phyloP scores from a whole-genome alignment of 2,888 invertebrate species.

The Apodemia duryi region DNA sequence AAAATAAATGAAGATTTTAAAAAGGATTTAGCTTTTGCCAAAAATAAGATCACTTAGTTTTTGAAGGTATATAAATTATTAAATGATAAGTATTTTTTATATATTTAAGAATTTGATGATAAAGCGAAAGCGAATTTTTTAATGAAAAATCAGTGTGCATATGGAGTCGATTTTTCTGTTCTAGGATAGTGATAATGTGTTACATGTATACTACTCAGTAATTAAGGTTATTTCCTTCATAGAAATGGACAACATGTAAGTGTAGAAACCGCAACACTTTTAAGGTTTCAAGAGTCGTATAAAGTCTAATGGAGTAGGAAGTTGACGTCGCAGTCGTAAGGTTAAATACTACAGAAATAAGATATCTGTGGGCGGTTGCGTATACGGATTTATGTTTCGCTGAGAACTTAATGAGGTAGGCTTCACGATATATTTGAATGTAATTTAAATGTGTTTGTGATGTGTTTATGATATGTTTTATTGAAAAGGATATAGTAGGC shows the following conservation, averaged over 20 bases:
- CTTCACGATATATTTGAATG: constrained; percentile 18
- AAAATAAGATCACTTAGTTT: too few relatives aligned
- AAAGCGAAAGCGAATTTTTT: too few relatives aligned
- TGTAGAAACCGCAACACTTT: constrained; percentile 72
- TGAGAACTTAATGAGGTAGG: constrained; percentile 29
- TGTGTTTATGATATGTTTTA: constrained; percentile 46
- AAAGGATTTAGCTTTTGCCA: too few relatives aligned
- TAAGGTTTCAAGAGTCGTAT: constrained; percentile 72
- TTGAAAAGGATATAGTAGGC: constrained; percentile 97
- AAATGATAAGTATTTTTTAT: too few relatives aligned
- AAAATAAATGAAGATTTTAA: too few relatives aligned
- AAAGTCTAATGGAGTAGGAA: constrained; percentile 69
- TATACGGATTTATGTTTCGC: constrained; percentile 30
- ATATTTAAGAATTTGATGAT: too few relatives aligned
- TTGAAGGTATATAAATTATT: too few relatives aligned
- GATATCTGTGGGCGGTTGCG: constrained; percentile 63
- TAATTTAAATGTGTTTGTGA: constrained; percentile 20
- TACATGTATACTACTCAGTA: constrained; percentile 20
- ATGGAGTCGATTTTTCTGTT: too few relatives aligned
- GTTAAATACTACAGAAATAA: constrained; percentile 79
- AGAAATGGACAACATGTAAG: constrained; percentile 40
- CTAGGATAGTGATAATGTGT: constrained; percentile 24
- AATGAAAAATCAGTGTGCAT: too few relatives aligned
- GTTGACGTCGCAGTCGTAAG: constrained; percentile 69
- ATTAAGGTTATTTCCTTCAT: constrained; percentile 36